phyloP scores from a whole-genome alignment of 1,140 invertebrate species.

The Conopomorpha cramerella region DNA sequence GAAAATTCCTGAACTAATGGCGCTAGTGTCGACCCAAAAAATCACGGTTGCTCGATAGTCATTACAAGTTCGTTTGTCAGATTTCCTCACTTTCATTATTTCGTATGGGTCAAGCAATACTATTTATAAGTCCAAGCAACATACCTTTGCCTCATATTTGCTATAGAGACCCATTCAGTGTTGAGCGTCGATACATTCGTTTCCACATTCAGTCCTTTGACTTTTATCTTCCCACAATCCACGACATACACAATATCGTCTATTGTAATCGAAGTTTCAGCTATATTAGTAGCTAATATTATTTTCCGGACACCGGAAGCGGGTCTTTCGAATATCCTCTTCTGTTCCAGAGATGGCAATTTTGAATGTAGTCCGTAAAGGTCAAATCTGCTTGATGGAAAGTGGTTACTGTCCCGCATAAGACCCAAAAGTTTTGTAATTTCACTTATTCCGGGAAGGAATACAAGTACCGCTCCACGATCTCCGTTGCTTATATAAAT shows the following conservation, averaged over 20 bases:
- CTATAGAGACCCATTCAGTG: conserved; percentile 75
- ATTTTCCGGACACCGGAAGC: conserved; percentile 72
- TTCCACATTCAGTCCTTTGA: conserved; percentile 72
- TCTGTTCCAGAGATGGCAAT: conserved; percentile 79
- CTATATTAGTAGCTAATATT: conserved; percentile 80
- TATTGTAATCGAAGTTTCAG: conserved; percentile 89
- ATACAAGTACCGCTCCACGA: conserved; percentile 85
- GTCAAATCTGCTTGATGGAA: conserved; percentile 56
- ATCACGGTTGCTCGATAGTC: too few relatives aligned
- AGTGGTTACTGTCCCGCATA: conserved; percentile 57
- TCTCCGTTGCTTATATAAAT: conserved; percentile 64
- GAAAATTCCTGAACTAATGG: too few relatives aligned
- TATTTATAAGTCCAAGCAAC: too few relatives aligned
- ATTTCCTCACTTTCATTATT: too few relatives aligned
- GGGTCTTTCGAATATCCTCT: conserved; percentile 72
- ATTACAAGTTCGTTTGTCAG: too few relatives aligned
- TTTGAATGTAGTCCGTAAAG: conserved; percentile 83
- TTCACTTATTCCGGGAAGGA: conserved; percentile 80
- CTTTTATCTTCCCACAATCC: conserved; percentile 82
- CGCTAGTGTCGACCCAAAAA: too few relatives aligned
- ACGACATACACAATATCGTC: conserved; percentile 90
- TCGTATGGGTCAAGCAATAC: too few relatives aligned
- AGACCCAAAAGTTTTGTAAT: conserved; percentile 66
- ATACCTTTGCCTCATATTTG: conserved; percentile 81
- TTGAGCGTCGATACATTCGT: conserved; percentile 76